phyloP scores from a whole-genome alignment of 2,888 invertebrate genomes.

The Lasioglossum villosulum region DNA sequence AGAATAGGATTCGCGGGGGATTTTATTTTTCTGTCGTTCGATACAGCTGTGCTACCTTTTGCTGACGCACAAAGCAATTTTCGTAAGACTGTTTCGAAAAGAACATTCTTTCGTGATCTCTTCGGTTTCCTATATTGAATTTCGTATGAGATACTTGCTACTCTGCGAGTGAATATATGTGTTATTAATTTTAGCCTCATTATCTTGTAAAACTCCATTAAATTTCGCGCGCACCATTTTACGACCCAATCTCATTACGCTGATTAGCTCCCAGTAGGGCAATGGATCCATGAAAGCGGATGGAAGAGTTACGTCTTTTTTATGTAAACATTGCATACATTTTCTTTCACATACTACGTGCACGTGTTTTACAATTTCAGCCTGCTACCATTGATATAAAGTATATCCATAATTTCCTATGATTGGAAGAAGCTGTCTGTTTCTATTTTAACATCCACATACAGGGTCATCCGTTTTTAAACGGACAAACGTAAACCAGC shows the following conservation, averaged over 20 bases:
- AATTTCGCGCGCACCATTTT: not conserved
- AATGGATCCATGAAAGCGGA: not conserved
- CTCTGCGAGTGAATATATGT: not conserved
- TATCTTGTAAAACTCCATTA: not conserved
- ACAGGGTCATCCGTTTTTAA: too few species aligned
- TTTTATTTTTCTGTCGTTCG: constrained; percentile 10
- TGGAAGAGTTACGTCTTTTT: not conserved
- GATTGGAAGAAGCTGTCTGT: not conserved
- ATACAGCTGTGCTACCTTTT: not conserved
- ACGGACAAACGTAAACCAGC: too few species aligned
- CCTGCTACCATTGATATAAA: not conserved
- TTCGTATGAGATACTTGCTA: not conserved
- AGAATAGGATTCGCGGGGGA: constrained; percentile 24
- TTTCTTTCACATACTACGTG: not conserved
- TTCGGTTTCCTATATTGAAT: not conserved
- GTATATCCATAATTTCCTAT: not conserved
- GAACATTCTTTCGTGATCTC: not conserved
- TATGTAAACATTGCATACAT: not conserved
- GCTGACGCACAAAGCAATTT: not conserved
- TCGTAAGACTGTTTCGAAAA: not conserved
- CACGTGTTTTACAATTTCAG: not conserved
- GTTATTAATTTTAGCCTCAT: not conserved
- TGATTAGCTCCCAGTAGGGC: not conserved
- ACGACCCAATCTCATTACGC: not conserved
- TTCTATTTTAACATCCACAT: not conserved